Evolutionary conservation across 1,140 invertebrate genomes (phyloP).

Genomic region (Druon quercuslanigerum): DNA sequence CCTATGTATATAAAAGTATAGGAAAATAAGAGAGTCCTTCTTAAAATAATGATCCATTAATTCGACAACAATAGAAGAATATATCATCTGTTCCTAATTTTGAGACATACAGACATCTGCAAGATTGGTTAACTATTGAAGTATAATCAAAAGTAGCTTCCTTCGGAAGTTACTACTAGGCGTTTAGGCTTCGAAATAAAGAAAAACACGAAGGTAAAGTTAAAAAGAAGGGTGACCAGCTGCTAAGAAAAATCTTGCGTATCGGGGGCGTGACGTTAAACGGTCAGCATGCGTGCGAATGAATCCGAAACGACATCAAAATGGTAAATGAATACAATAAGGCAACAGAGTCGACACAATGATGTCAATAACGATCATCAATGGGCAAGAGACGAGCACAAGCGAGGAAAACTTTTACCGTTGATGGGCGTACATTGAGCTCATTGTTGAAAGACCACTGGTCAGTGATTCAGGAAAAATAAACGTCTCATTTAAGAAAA

Average conservation of each 20-base stretch:
- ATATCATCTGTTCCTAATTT: not conserved
- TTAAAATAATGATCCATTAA: conserved; percentile 1
- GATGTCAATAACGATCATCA: conserved; percentile 45
- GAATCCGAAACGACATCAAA: conserved; percentile 56
- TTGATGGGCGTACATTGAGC: conserved; percentile 55
- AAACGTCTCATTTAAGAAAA: conserved; percentile 68
- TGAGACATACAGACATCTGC: not conserved
- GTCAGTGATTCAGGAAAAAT: conserved; percentile 49
- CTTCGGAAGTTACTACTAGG: not conserved
- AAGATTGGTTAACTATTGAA: not conserved
- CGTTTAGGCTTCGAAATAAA: conserved; percentile 33
- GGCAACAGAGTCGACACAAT: conserved; percentile 52
- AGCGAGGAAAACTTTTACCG: conserved; percentile 54
- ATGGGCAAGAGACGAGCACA: conserved; percentile 45
- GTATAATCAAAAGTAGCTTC: conserved; percentile 5
- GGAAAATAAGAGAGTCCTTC: not conserved
- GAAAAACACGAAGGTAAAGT: conserved; percentile 38
- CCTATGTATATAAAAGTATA: too few species aligned
- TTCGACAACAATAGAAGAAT: not conserved
- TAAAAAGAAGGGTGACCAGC: conserved; percentile 42
- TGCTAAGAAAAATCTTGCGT: conserved; percentile 42
- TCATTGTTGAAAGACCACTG: conserved; percentile 49
- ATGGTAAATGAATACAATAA: conserved; percentile 58
- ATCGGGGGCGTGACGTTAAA: conserved; percentile 41
- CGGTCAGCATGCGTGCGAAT: conserved; percentile 44